phyloP scores from a whole-genome alignment of 2,888 invertebrate species.

The Carterocephalus palaemon region DNA sequence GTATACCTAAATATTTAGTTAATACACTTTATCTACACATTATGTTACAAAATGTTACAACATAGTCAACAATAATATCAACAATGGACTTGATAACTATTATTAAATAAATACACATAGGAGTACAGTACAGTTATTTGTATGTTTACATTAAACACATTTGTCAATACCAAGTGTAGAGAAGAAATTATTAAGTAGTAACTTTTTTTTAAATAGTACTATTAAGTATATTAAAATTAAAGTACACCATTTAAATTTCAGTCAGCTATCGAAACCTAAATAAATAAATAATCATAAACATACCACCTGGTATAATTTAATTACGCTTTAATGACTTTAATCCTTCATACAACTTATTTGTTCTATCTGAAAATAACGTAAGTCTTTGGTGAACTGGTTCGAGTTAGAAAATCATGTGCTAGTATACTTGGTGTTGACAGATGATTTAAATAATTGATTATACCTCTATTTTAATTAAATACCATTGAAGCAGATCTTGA shows the following conservation, averaged over 20 bases:
- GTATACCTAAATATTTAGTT: conserved; percentile 26
- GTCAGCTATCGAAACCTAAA: background rate
- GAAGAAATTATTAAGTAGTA: conserved; percentile 23
- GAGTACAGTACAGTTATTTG: conserved; percentile 24
- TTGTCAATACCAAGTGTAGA: conserved; percentile 21
- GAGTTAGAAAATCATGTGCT: too few relatives aligned
- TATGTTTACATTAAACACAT: conserved; percentile 12
- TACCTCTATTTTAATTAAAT: conserved; percentile 68
- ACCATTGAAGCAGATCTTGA: conserved; percentile 86
- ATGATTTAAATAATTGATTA: conserved; percentile 9
- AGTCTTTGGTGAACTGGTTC: too few relatives aligned
- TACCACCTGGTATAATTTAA: too few relatives aligned
- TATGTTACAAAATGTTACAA: conserved; percentile 54
- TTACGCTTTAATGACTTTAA: too few relatives aligned
- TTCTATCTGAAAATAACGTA: too few relatives aligned
- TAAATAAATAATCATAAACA: too few relatives aligned
- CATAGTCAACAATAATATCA: conserved; percentile 78
- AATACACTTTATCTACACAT: conserved; percentile 30
- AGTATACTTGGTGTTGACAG: conserved; percentile 18
- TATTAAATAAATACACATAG: conserved; percentile 60
- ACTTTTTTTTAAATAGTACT: background rate
- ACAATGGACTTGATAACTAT: conserved; percentile 74
- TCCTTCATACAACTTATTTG: too few relatives aligned
- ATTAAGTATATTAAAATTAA: too few relatives aligned
- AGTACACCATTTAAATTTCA: too few relatives aligned